Evolutionary conservation across 2,888 invertebrate genomes (phyloP).

Genomic region (Hyposoter dolosus): DNA sequence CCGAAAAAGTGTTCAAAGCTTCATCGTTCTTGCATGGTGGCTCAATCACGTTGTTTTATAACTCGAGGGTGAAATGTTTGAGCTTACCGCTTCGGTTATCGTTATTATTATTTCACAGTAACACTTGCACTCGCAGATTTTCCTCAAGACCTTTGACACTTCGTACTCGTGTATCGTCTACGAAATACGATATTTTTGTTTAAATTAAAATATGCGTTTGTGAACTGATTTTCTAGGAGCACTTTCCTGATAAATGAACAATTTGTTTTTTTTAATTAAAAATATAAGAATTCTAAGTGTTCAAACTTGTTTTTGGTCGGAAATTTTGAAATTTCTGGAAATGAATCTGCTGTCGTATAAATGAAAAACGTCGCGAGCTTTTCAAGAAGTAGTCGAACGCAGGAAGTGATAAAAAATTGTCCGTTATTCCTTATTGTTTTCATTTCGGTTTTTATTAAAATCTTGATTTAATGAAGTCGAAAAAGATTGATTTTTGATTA

Average conservation of each 20-base stretch:
- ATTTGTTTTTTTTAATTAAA: neutral
- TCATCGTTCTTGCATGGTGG: neutral
- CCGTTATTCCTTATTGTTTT: neutral
- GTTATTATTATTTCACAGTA: neutral
- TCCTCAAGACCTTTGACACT: constrained; percentile 14
- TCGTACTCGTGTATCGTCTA: neutral
- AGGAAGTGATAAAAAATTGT: neutral
- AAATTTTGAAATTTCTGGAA: neutral
- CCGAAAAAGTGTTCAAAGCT: neutral
- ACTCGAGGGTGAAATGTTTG: neutral
- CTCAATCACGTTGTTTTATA: constrained; percentile 8
- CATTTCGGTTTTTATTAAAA: neutral
- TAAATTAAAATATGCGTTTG: neutral
- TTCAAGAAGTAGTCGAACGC: neutral
- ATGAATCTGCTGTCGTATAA: too few relatives aligned
- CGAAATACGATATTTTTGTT: neutral
- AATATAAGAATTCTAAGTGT: neutral
- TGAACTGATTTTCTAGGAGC: neutral
- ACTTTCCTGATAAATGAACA: neutral
- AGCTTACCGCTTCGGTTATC: neutral
- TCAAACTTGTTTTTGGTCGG: neutral
- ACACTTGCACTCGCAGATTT: neutral
- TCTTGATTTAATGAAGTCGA: neutral
- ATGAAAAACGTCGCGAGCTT: neutral
- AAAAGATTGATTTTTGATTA: neutral